These are phyloP conservation scores for Phodopus roborovskii DNA, from an alignment of 2,113 vertebrate genomes.

Conservation along the genomic window DNA sequence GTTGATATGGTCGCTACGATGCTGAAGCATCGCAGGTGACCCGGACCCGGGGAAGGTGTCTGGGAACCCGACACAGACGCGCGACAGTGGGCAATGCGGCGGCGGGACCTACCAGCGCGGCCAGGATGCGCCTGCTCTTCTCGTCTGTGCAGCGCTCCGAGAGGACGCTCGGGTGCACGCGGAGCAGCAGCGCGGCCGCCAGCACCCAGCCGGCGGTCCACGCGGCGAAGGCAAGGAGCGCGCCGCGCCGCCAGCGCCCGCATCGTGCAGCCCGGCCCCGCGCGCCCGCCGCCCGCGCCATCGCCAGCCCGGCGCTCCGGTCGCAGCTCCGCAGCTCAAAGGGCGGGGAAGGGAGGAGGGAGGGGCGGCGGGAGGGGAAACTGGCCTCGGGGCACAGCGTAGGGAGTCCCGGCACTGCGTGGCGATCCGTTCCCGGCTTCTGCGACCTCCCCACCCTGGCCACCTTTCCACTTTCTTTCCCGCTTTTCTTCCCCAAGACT, in stretches of 20 bases:
- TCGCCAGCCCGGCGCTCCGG: not conserved
- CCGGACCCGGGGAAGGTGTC: not conserved
- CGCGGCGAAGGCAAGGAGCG: constrained; percentile 87
- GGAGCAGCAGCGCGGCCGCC: constrained; percentile 89
- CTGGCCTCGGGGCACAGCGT: not conserved
- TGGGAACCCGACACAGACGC: not conserved
- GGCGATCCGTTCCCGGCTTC: not conserved
- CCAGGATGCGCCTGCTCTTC: constrained; percentile 92
- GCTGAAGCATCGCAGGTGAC: not conserved
- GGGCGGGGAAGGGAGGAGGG: not conserved
- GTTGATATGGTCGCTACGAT: not conserved
- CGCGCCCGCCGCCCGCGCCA: constrained; percentile 2
- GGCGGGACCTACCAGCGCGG: constrained; percentile 92
- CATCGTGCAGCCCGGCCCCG: constrained; percentile 81
- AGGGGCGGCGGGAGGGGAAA: not conserved
- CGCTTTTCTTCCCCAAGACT: not conserved
- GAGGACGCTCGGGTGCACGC: constrained; percentile 90
- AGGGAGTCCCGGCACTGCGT: not conserved
- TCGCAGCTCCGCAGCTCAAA: not conserved
- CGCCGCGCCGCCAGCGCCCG: constrained; percentile 86
- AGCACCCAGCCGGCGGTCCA: constrained; percentile 92
- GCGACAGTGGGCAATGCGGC: not conserved
- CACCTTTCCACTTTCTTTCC: not conserved
- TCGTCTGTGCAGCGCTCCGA: constrained; percentile 95
- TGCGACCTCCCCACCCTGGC: not conserved